Base-by-base conservation (phyloP, 2,797 vertebrate genomes). In the Antennarius maculatus region DNA sequence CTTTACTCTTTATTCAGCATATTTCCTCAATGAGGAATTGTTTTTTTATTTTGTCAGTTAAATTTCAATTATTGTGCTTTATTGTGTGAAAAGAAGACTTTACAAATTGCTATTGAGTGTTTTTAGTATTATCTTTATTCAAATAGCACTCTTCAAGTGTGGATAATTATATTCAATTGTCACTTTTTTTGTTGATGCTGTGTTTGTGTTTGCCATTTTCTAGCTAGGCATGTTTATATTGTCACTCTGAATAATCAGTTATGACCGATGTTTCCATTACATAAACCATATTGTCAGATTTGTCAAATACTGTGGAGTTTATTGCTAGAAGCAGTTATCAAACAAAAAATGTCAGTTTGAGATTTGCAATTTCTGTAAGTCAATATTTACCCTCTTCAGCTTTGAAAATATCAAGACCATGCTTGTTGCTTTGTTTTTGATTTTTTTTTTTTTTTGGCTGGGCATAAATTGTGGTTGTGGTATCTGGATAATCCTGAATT, bases 341-440 rank as follows among this genome's bases (percentile, higher is more conserved):
- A 54, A 57, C 52, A 37, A 43, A 34, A 13, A 2, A 42, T 34
- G 37, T 63, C 27, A 48, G 5, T 47, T 61, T 34, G 41, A 47
- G 9, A 48, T 8, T 2, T 23, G 7, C n/a, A 54, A 10, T 55
- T 63, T 59, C 49, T 29, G 45, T 27, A 12, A 37, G 48, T 39
- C 1, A 23, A 42, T n/a, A 11, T 45, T 16, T 13, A 58, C 45
- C 29, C 50, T 56, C 28, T 43, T 28, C 48, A 56, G 16, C 41
- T 39, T 15, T 2, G 15, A 41, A 39, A 28, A 7, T 56, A 18
- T 51, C 49, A 61, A 61, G 54, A 34, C 28, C 9, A 52, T 27
- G 16, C 15, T 43, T 51, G 6, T 27, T 52, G 11, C 3, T 15
- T 15, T 43, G 42, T 43, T 43, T 51, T 51, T 29, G 0, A n/a